These are phyloP conservation scores for Heliconius aoede DNA, from an alignment of 2,888 invertebrate genomes.

Conservation along the genomic window DNA sequence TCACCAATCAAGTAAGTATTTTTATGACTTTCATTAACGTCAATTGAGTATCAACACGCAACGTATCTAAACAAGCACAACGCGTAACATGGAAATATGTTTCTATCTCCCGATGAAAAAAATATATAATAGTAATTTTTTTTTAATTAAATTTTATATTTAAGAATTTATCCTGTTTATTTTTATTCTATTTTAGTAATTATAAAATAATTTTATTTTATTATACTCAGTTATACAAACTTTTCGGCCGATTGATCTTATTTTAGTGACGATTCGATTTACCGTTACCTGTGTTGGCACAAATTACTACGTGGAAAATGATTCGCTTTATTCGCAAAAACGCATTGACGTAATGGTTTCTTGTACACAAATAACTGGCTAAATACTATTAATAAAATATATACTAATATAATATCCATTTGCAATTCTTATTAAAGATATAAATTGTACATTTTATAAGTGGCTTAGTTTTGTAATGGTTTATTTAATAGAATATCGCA, in stretches of 20 bases:
- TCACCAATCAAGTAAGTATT: background rate
- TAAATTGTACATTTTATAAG: background rate
- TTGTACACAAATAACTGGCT: conserved; percentile 6
- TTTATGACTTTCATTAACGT: conserved; percentile 3
- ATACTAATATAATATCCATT: background rate
- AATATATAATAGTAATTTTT: too few species aligned
- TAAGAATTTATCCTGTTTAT: too few species aligned
- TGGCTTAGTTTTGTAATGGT: too few species aligned
- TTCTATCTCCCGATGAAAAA: background rate
- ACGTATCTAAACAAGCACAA: background rate
- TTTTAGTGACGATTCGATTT: conserved; percentile 42
- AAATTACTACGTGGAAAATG: conserved; percentile 54
- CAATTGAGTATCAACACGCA: background rate
- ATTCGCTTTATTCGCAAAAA: conserved; percentile 50
- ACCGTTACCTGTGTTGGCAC: conserved; percentile 59
- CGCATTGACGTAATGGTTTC: conserved; percentile 25
- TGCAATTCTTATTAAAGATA: background rate
- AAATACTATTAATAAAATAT: background rate
- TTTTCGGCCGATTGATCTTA: conserved; percentile 25
- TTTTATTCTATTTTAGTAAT: too few species aligned
- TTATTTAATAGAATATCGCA: background rate
- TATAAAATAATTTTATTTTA: background rate
- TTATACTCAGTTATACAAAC: background rate
- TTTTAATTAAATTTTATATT: background rate
- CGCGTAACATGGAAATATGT: background rate